Evolutionary conservation across 2,113 vertebrate genomes (phyloP).

Genomic region (Oncorhynchus keta): DNA sequence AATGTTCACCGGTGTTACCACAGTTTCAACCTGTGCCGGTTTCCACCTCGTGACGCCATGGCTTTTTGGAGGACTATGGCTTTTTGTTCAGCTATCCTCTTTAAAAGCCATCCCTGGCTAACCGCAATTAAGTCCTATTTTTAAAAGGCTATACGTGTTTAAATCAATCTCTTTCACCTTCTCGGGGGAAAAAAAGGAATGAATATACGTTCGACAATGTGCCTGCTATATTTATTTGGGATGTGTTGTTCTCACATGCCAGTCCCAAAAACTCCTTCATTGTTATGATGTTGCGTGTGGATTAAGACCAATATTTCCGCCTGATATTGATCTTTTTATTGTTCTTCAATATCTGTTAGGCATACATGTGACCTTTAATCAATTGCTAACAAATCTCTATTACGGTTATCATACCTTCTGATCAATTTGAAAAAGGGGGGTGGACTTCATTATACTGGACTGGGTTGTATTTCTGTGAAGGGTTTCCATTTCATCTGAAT

Average conservation of each 20-base stretch:
- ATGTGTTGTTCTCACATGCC: neutral
- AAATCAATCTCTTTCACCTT: neutral
- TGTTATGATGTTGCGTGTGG: too few species aligned
- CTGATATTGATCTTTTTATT: conserved; percentile 43
- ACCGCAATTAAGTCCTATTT: neutral
- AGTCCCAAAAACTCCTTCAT: conserved; percentile 28
- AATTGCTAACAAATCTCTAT: conserved; percentile 53
- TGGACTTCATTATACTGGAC: conserved; percentile 46
- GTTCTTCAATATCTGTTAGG: conserved; percentile 54
- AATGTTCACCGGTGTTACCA: conserved; percentile 23
- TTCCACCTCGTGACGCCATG: neutral
- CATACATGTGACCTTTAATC: conserved; percentile 58
- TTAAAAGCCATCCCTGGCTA: neutral
- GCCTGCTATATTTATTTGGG: neutral
- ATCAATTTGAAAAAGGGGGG: conserved; percentile 51
- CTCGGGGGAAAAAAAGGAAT: neutral
- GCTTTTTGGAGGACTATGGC: conserved; percentile 12
- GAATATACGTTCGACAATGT: neutral
- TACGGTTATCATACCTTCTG: conserved; percentile 57
- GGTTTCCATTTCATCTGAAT: conserved; percentile 60
- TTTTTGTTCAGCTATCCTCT: too few species aligned
- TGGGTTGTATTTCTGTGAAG: conserved; percentile 42
- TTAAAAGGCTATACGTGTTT: neutral
- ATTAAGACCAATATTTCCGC: neutral
- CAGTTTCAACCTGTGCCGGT: conserved; percentile 17